phyloP scores from a whole-genome alignment of 2,797 vertebrate species.

The Falco naumanni region DNA sequence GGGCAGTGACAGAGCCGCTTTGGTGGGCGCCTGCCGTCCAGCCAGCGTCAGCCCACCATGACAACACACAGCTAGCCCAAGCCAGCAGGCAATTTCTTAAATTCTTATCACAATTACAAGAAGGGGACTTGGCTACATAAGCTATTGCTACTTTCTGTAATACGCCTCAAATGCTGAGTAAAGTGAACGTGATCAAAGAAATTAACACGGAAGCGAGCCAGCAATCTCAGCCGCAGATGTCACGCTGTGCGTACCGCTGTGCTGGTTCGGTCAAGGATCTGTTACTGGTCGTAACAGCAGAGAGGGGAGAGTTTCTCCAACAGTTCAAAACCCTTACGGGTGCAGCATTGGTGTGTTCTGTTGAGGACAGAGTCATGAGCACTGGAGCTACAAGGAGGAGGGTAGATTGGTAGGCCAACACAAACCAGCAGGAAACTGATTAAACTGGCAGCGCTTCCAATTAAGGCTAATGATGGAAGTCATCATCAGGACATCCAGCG shows the following conservation, averaged over 20 bases:
- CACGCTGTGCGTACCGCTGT: fast-evolving
- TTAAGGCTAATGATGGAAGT: neutral
- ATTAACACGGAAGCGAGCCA: neutral
- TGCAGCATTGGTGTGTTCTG: neutral
- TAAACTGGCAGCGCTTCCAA: neutral
- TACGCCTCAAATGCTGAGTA: neutral
- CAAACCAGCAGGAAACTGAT: neutral
- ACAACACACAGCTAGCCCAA: fast-evolving
- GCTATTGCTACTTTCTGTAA: neutral
- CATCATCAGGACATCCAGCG: neutral
- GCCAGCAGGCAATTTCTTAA: neutral
- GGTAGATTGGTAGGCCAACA: neutral
- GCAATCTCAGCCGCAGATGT: neutral
- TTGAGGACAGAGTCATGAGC: neutral
- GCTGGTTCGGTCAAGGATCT: neutral
- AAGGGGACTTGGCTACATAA: neutral
- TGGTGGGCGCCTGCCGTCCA: too few species aligned
- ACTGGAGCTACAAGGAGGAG: neutral
- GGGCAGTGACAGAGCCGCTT: too few species aligned
- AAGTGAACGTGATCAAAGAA: neutral
- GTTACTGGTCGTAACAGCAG: neutral
- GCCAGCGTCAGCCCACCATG: too few species aligned
- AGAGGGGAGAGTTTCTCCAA: neutral
- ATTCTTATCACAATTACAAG: neutral
- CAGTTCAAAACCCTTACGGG: neutral